Evolutionary conservation across 2,888 invertebrate species (phyloP), one percentile per base, ranked within the genome.

Genomic region (Pristionchus arcanus): DNA sequence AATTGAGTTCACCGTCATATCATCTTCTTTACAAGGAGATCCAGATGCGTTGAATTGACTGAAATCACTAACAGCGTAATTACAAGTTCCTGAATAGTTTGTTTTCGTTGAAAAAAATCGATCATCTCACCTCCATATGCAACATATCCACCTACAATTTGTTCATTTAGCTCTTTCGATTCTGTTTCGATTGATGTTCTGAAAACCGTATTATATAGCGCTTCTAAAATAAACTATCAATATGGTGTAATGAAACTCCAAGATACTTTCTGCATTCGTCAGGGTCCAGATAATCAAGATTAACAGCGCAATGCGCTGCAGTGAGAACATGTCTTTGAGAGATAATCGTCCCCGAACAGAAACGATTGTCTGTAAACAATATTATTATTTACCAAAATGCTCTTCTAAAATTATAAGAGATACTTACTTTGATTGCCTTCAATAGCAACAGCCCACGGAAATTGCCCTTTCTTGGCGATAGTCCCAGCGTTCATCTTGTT

Each of bases 401-500:
- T 74, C 74, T 74, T 11, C 59, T 13, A 28, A 28, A 68, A 28
- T 68, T 28, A 2, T 15, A 25, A 63, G 63, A n/a, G n/a, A 28
- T 25, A 74, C 34, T 37, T 15, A 74, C 74, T 37, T 15, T 74
- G 13, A 15, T 34, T 74, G 19, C 11, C 15, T 34, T 77, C 74
- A 15, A 77, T 77, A 42, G 74, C 74, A 42, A 77, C 74, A 25
- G 74, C 74, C 74, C 74, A 77, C 9, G 74, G 74, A 42, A 77
- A 77, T 42, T 77, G 74, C 0, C 74, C 74, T 25, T 42, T 77
- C 42, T 42, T 77, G 25, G 74, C 74, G 25, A 77, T 77, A 4
- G 74, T 42, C 1, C 74, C 74, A 25, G 37, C 15, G 21, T 77
- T 77, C 31, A 77, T 77, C 37, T 77, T 77, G 25, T 77, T 77